These are phyloP conservation scores for Chascanopsetta lugubris DNA, from an alignment of 2,113 vertebrate genomes.

Conservation along the genomic window DNA sequence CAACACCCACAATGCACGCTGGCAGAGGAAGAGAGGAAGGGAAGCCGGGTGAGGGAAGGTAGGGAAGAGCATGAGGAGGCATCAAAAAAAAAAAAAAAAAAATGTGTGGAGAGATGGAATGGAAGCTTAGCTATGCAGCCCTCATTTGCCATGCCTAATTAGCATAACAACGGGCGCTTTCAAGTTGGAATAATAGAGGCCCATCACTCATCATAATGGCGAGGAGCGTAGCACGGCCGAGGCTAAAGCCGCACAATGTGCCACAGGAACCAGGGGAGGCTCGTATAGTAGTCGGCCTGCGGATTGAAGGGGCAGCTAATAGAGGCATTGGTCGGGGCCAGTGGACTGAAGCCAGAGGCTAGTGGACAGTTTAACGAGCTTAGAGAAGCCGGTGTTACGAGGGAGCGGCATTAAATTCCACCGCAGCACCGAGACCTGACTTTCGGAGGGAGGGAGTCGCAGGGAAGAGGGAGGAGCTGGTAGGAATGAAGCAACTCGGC, in stretches of 20 bases:
- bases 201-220: conserved; percentile 70
- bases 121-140: conserved; percentile 52
- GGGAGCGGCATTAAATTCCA: conserved; percentile 33
- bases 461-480: too few species aligned
- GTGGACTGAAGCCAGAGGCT: conserved; percentile 41
- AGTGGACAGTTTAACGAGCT: conserved; percentile 47
- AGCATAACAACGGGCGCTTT: conserved; percentile 75
- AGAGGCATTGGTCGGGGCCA: conserved; percentile 9
- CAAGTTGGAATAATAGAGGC: conserved; percentile 66
- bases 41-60: conserved; percentile 25
- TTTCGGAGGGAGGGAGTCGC: not conserved
- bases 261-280: conserved; percentile 17
- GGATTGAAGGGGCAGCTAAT: conserved; percentile 30
- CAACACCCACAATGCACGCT: conserved; percentile 50
- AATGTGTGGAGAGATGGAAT: conserved; percentile 31
- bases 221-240: conserved; percentile 7
- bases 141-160: conserved; percentile 71
- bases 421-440: not conserved
- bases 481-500: not conserved
- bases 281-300: conserved; percentile 14
- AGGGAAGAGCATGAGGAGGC: conserved; percentile 11
- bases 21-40: conserved; percentile 62
- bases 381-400: conserved; percentile 5
- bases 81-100: conserved; percentile 13
- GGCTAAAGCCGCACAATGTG: conserved; percentile 22